Percentiles rank a stretch among this genome's conserved stretches.
phyloP scores from a whole-genome alignment of 2,888 invertebrate species.

The Sminthurides aquaticus region DNA sequence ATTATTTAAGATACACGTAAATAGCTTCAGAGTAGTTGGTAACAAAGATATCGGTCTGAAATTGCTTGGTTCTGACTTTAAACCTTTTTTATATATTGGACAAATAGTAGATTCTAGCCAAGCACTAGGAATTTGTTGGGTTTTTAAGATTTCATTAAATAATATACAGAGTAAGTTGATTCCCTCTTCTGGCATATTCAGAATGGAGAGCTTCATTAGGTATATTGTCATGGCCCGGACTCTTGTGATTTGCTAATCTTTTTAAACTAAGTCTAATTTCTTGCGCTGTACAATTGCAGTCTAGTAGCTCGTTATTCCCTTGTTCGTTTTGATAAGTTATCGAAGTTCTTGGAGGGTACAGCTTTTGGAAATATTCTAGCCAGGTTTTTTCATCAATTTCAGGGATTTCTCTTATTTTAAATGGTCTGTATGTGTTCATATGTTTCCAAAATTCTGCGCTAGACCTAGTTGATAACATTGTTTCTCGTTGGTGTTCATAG shows the following conservation, averaged over 20 bases:
- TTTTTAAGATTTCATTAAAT: not conserved
- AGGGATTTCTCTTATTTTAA: not conserved
- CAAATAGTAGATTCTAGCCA: not conserved
- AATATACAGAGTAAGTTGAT: not conserved
- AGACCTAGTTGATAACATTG: no score
- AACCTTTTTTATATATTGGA: not conserved
- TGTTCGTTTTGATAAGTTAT: not conserved
- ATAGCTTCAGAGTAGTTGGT: not conserved
- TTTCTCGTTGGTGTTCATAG: no score
- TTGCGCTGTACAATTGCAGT: not conserved
- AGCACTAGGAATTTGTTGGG: not conserved
- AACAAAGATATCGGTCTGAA: slow-evolving; percentile 1
- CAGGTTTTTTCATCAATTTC: not conserved
- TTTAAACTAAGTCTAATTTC: not conserved
- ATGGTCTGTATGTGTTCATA: not conserved
- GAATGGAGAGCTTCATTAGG: not conserved
- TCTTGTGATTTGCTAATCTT: not conserved
- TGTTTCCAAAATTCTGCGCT: not conserved
- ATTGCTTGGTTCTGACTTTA: not conserved
- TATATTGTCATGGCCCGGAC: not conserved
- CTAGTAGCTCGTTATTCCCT: not conserved
- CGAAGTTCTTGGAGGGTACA: not conserved
- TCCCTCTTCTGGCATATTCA: not conserved
- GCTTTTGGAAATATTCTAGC: not conserved
- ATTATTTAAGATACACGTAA: not conserved